These are phyloP conservation scores for Limosa lapponica DNA, from an alignment of 2,797 vertebrate genomes.

Conservation along the genomic window DNA sequence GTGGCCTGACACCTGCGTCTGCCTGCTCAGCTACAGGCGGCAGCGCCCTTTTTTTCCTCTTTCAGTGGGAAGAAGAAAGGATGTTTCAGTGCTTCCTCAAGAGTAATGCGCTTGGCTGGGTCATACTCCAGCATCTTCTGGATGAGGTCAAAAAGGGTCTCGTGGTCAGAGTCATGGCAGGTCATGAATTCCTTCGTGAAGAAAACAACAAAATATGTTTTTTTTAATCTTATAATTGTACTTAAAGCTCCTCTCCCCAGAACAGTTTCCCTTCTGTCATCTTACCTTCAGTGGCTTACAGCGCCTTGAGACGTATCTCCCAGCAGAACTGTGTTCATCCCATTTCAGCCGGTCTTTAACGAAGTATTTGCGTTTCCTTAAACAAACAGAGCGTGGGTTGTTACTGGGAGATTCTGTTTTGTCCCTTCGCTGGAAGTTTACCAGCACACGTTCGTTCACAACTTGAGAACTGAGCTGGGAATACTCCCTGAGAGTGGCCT, in stretches of 20 bases:
- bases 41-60: not conserved
- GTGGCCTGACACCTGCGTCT: conserved; percentile 82
- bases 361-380: conserved; percentile 87
- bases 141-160: conserved; percentile 87
- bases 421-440: not conserved
- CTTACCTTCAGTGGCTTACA: conserved; percentile 89
- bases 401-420: not conserved
- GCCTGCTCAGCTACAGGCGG: conserved; percentile 57
- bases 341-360: conserved; percentile 83
- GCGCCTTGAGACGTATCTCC: conserved; percentile 84
- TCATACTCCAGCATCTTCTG: conserved; percentile 90
- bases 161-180: conserved; percentile 82
- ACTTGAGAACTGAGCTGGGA: not conserved
- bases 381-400: not conserved
- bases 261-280: not conserved
- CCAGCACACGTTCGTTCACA: rapidly evolving
- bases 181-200: conserved; percentile 83
- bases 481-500: no score
- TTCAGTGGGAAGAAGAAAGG: conserved; percentile 79
- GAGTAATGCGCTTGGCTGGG: conserved; percentile 81
- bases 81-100: conserved; percentile 84
- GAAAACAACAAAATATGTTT: rapidly evolving
- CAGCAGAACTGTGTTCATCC: conserved; percentile 84
- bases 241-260: not conserved
- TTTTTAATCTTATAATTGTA: rapidly evolving